These are phyloP conservation scores for Cataglyphis livida DNA, from an alignment of 2,888 invertebrate genomes.

Conservation along the genomic window DNA sequence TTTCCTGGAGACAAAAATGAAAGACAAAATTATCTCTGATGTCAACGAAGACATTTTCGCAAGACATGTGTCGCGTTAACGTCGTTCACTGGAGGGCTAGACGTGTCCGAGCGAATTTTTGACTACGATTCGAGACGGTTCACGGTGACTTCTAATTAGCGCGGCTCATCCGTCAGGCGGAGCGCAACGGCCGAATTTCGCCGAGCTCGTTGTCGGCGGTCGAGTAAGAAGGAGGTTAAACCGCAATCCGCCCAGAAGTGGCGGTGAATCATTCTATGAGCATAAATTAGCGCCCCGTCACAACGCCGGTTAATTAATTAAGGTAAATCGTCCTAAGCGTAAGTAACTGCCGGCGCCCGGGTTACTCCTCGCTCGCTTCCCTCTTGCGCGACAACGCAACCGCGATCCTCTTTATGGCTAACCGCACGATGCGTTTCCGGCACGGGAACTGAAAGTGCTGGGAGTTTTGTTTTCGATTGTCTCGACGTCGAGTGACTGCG, in stretches of 20 bases:
- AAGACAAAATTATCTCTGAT: background rate
- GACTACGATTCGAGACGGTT: slow-evolving; percentile 57
- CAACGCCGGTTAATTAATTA: slow-evolving; percentile 84
- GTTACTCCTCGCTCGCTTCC: slow-evolving; percentile 58
- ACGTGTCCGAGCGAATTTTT: slow-evolving; percentile 52
- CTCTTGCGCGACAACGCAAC: slow-evolving; percentile 18
- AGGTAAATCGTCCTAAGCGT: slow-evolving; percentile 84
- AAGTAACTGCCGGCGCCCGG: slow-evolving; percentile 81
- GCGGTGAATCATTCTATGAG: slow-evolving; percentile 83
- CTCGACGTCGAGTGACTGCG: slow-evolving; percentile 19
- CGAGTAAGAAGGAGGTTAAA: slow-evolving; percentile 39
- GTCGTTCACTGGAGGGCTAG: background rate
- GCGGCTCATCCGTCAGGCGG: slow-evolving; percentile 58
- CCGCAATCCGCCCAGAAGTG: slow-evolving; percentile 62
- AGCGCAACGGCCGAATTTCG: slow-evolving; percentile 61
- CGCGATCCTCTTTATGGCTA: slow-evolving; percentile 61
- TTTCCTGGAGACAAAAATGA: background rate
- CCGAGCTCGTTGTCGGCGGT: slow-evolving; percentile 33
- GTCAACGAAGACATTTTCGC: background rate
- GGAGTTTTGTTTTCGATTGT: slow-evolving; percentile 52
- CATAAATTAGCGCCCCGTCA: slow-evolving; percentile 83
- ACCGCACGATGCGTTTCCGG: slow-evolving; percentile 67
- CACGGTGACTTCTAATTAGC: slow-evolving; percentile 68
- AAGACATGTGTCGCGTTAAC: background rate
- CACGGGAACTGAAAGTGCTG: slow-evolving; percentile 19